phyloP scores from a whole-genome alignment of 2,888 invertebrate species.

The Drosophila aldrichi region DNA sequence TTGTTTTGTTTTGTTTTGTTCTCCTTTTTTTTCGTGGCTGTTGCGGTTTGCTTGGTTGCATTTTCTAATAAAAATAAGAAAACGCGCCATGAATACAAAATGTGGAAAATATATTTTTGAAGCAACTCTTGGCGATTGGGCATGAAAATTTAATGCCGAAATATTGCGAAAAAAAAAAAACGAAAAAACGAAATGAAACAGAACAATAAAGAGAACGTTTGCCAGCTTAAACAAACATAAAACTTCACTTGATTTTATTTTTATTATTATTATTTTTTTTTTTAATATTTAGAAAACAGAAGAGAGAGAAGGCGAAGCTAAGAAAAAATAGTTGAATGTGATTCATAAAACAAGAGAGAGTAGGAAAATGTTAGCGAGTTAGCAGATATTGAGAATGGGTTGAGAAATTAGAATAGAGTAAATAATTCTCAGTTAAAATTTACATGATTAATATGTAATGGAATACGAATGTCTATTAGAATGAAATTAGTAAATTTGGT shows the following conservation, averaged over 20 bases:
- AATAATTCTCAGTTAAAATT: no score
- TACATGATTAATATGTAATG: no score
- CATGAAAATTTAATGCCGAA: constrained; percentile 46
- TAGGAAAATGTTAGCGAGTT: no score
- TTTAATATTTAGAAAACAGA: no score
- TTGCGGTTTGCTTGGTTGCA: constrained; percentile 48
- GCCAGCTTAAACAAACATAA: constrained; percentile 18
- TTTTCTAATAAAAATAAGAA: constrained; percentile 61
- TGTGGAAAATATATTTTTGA: constrained; percentile 28
- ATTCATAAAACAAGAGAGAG: no score
- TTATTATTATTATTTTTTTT: no score
- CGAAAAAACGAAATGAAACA: constrained; percentile 1
- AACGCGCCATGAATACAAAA: constrained; percentile 65
- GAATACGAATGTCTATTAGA: no score
- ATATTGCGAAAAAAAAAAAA: constrained; percentile 24
- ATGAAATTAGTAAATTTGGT: no score
- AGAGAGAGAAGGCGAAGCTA: neutral
- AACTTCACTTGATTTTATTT: constrained; percentile 3
- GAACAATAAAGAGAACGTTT: constrained; percentile 37
- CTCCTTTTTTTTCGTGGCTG: constrained; percentile 9
- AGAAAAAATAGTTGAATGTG: neutral
- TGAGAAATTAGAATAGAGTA: no score
- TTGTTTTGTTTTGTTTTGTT: neutral
- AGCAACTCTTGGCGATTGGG: constrained; percentile 29
- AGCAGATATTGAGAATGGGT: no score